Conservation (phyloP, 2,797 vertebrate genomes). For the Danio kyathit region DNA sequence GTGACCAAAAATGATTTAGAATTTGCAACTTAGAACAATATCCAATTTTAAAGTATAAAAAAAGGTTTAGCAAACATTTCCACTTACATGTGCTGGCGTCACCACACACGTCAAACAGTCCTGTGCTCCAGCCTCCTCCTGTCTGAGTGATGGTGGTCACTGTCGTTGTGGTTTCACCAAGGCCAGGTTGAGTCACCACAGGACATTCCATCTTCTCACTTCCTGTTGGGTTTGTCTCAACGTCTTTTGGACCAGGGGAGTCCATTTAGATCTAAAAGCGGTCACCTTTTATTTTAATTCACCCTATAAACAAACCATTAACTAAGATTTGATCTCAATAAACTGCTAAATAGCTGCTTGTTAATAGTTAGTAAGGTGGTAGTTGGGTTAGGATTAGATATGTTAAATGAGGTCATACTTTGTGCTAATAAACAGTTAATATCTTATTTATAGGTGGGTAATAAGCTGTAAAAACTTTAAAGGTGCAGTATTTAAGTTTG, state of each 20-base stretch:
- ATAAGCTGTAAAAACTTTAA: no score
- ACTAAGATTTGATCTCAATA: no score
- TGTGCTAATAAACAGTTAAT: no score
- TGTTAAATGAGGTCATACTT: no score
- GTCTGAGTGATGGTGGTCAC: slow-evolving; percentile 81
- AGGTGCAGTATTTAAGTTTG: no score
- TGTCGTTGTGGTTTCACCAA: slow-evolving; percentile 77
- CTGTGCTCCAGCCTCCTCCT: slow-evolving; percentile 81
- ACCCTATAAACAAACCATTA: no score
- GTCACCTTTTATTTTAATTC: background rate
- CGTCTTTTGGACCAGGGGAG: slow-evolving; percentile 42
- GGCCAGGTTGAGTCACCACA: slow-evolving; percentile 78
- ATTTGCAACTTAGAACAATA: background rate
- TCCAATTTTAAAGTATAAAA: no score
- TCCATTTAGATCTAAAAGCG: background rate
- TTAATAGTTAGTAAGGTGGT: no score
- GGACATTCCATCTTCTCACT: slow-evolving; percentile 55
- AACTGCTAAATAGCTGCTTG: no score
- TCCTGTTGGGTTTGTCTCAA: slow-evolving; percentile 29
- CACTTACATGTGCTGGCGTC: slow-evolving; percentile 83
- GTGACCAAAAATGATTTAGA: background rate
- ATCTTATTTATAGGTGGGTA: no score
- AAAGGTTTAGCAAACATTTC: background rate
- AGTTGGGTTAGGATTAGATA: no score
- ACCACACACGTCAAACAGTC: slow-evolving; percentile 81